Percentiles rank a stretch among this genome's conserved stretches.
These are phyloP conservation scores for Eristalis pertinax DNA, from an alignment of 2,888 invertebrate species.

Conservation along the genomic window DNA sequence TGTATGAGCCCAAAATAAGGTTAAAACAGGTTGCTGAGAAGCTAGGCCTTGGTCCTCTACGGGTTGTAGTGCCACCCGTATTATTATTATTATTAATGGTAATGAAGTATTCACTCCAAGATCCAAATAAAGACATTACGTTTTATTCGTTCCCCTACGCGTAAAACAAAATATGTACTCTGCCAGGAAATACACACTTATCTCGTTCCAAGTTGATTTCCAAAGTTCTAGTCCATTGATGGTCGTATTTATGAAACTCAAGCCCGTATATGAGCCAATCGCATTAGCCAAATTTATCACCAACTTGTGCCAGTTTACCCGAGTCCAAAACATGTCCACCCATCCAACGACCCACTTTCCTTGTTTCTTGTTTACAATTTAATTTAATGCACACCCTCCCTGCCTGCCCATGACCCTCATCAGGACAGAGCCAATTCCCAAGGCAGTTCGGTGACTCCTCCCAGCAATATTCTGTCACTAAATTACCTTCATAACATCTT, in stretches of 20 bases:
- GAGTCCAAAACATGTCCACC: background rate
- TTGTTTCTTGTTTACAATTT: slow-evolving; percentile 57
- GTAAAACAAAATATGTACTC: background rate
- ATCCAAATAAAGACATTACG: no score
- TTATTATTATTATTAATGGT: no score
- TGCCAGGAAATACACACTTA: background rate
- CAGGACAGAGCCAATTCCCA: slow-evolving; percentile 24
- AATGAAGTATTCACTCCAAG: no score
- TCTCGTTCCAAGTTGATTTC: background rate
- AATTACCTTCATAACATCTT: slow-evolving; percentile 70
- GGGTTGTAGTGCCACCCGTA: no score
- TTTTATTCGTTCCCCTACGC: no score
- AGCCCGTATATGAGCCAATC: background rate
- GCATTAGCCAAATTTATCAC: slow-evolving; percentile 29
- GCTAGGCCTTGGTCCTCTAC: no score
- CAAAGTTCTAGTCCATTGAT: background rate
- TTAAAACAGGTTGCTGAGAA: no score
- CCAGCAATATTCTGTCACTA: slow-evolving; percentile 66
- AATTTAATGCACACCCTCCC: slow-evolving; percentile 55
- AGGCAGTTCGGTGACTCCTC: slow-evolving; percentile 56
- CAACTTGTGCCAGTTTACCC: slow-evolving; percentile 11
- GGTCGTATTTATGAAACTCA: background rate
- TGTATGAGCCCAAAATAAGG: no score
- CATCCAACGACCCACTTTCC: background rate
- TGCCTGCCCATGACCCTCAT: slow-evolving; percentile 46